phyloP scores from a whole-genome alignment of 1,140 invertebrate species.

The Saccostrea echinata region DNA sequence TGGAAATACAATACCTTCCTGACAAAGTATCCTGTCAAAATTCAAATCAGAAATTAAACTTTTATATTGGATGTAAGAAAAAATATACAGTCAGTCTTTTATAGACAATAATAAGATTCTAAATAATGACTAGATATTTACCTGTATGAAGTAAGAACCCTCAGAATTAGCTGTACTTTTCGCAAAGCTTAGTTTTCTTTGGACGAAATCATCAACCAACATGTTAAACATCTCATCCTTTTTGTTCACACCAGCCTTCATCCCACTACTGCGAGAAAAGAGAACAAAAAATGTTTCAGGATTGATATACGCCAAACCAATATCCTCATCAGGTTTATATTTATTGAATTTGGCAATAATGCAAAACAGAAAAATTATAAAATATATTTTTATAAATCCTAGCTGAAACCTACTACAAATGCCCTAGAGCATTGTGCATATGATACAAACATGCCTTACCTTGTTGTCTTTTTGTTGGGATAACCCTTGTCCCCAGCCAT shows the following conservation, averaged over 20 bases:
- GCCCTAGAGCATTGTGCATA: neutral
- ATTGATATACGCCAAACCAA: neutral
- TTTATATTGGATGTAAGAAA: neutral
- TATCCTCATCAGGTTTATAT: neutral
- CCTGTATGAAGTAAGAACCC: slow-evolving; percentile 5
- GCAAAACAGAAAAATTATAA: neutral
- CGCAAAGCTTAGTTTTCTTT: neutral
- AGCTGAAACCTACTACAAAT: neutral
- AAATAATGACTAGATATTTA: neutral
- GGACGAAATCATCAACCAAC: neutral
- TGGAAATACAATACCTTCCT: neutral
- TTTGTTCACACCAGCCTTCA: neutral
- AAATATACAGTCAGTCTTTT: neutral
- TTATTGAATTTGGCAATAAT: neutral
- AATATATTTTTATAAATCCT: neutral
- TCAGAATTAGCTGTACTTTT: neutral
- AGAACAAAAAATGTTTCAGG: neutral
- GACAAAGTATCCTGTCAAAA: slow-evolving; percentile 8
- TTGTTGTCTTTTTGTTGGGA: neutral
- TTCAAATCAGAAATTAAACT: neutral
- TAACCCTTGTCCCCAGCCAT: neutral
- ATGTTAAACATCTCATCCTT: neutral
- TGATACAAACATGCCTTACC: neutral
- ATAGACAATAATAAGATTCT: neutral
- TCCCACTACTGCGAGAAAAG: neutral